Evolutionary conservation across 2,888 invertebrate species (phyloP).

Genomic region (Brachyptera putata): DNA sequence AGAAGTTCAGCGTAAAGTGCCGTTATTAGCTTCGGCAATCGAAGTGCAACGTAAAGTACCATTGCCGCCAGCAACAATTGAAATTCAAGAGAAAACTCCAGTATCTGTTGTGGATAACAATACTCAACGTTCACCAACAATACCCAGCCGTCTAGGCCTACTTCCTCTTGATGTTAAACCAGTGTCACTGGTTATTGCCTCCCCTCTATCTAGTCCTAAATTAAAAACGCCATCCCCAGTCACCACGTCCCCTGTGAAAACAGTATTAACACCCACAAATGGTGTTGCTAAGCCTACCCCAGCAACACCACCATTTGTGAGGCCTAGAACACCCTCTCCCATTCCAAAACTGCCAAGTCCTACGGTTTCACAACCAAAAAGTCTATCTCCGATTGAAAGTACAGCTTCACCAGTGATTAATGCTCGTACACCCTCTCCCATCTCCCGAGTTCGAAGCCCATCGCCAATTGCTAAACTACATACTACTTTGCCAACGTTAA

Average conservation of each 20-base stretch:
- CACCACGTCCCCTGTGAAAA: not conserved
- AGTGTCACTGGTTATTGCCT: not conserved
- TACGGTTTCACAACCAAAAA: not conserved
- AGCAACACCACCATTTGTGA: not conserved
- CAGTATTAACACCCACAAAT: not conserved
- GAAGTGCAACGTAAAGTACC: not conserved
- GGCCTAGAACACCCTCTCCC: not conserved
- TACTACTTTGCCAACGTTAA: not conserved
- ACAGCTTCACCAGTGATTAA: not conserved
- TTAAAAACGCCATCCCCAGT: slow-evolving; percentile 26
- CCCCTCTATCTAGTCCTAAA: slow-evolving; percentile 3
- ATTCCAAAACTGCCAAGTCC: not conserved
- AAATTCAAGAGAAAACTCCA: not conserved
- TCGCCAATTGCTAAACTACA: too few species aligned
- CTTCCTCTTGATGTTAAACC: not conserved
- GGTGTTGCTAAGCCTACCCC: not conserved
- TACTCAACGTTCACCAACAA: not conserved
- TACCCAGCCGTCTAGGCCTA: slow-evolving; percentile 2
- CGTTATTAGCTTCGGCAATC: not conserved
- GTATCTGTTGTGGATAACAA: not conserved
- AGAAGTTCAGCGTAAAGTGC: not conserved
- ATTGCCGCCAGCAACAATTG: not conserved
- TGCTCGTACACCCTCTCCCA: slow-evolving; percentile 1
- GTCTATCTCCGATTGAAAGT: not conserved
- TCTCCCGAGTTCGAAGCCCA: not conserved